Base-by-base conservation (phyloP, 2,888 invertebrate species). In the Pyralis farinalis region DNA sequence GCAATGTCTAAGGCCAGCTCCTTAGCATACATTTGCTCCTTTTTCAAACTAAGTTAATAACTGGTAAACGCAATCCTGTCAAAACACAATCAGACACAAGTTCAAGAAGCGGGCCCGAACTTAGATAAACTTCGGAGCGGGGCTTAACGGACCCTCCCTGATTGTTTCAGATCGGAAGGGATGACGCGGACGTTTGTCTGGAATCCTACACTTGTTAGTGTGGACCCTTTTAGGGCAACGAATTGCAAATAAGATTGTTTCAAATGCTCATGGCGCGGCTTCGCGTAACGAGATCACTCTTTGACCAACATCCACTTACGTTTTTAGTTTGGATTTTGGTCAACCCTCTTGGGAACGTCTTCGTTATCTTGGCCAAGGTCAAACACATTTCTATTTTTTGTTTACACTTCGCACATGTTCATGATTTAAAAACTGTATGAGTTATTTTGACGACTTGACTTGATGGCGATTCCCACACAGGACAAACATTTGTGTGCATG, bases 171-270 rank as follows among this genome's bases (percentile, higher is more conserved):
- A 64, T 64, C 56, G 60, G 49, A 47, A 51, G 53, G 60, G 58
- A 58, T 43, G 57, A 48, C 46, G 48, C 54, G 55, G 54, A 58
- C 63, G 53, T 61, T 56, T 53, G 55, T 48, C 47, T 43, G 42
- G 41, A 37, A 9, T 41, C 47, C 40, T 42, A 35, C 42, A 42
- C 47, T 62, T 57, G 58, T 62, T 54, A 54, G 51, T 45, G 39
- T 42, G 48, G 51, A 59, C 63, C 72, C 63, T 67, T 67, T 64
- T 63, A 65, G 52, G 40, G 49, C 49, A 58, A 56, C 50, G 64
- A 71, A 73, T 72, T 71, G 66, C 73, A 79, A 79, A 79, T 75
- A 67, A 61, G 64, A 71, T 74, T 69, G 69, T 67, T 66, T 60
- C 25, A 25, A 25, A 25, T 25, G 25, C 7, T n/a, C 25, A n/a